Evolutionary conservation across 2,888 invertebrate species (phyloP), one percentile per base, ranked within the genome.

Genomic region (Miltochrista miniata): DNA sequence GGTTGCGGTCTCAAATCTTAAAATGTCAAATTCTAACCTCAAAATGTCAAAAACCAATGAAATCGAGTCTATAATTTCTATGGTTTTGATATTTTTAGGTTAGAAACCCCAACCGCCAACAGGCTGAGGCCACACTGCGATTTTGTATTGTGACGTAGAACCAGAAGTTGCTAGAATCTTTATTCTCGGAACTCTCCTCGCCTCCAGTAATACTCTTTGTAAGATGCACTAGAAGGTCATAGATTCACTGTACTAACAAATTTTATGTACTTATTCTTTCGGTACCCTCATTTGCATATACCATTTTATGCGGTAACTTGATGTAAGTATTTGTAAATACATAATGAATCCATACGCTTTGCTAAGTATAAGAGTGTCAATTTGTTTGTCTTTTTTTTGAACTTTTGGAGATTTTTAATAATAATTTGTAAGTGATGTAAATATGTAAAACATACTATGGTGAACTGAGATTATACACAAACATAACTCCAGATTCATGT

Each of bases 281-380:
- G 81, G 84, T 85, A 83, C 85, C 85, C 85, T 81, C 71, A 62
- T 85, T 89, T 85, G 84, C 86, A 81, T 87, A 83, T 85, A 85
- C 85, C 70, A 81, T 78, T 79, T 78, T 74, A 79, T 76, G 81
- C 77, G 68, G 79, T 86, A 80, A 77, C 68, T 78, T 72, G 76
- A 76, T 73, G 74, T 24, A 24, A 24, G 18, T 84, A 84, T 76
- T 72, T 90, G 88, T 90, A 90, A 84, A 90, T 90, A 90, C 5
- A 24, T 62, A 73, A 90, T 81, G 90, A 90, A 91, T 90, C 91
- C 88, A 90, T 90, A 89, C 90, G 90, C 90, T 91, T 91, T 90
- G 83, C 79, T 90, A 89, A 87, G 42, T 80, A 78, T 90, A 90
- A 90, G 90, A 79, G 87, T 87, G 86, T 87, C 89, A 81, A 87